Base-by-base conservation (phyloP, 2,113 vertebrate genomes). In the Gymnocephalus cernua region DNA sequence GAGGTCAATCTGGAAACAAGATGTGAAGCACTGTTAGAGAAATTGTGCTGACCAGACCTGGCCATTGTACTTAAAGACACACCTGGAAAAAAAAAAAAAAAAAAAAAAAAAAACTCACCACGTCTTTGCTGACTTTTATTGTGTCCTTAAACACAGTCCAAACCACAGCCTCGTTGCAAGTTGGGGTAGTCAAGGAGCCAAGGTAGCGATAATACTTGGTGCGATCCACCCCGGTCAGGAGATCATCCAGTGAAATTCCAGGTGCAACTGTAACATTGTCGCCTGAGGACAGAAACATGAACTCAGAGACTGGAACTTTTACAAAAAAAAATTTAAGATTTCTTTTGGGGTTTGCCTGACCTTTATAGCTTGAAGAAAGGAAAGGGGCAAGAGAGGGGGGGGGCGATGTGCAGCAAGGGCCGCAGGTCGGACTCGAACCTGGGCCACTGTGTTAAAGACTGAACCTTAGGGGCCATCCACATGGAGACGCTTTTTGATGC, bases 101-200 rank as follows among this genome's bases (percentile, higher is more conserved):
- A n/a, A n/a, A n/a, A n/a, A 4, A 23, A 82, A n/a, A n/a, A n/a
- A n/a, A n/a, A n/a, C 93, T 78, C 65, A 95, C 94, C 89, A 95
- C 2, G 25, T 94, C 80, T 23, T 21, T 54, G 78, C 92, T 93
- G 89, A 95, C 79, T 92, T 77, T 78, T 53, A 96, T 86, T 0
- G 94, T 7, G 0, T 95, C 88, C 44, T 94, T 91, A 71, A 95
- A 96, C 61, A 96, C 82, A 0, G 95, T 95, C 95, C 95, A 96
- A 15, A 96, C 64, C 6, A 96, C 95, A 2, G 70, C 88, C 79
- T 96, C 93, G 0, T 93, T 27, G 57, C 95, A 96, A 0, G 0
- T 0, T 0, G 95, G 95, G 11, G 91, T 95, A 2, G 95, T 96
- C 72, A 96, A 84, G 0, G 95, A 95, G 16, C 95, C 95, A 0